These are phyloP conservation scores for Poeciliopsis turrubarensis DNA, from an alignment of 2,113 vertebrate species.

Conservation along the genomic window DNA sequence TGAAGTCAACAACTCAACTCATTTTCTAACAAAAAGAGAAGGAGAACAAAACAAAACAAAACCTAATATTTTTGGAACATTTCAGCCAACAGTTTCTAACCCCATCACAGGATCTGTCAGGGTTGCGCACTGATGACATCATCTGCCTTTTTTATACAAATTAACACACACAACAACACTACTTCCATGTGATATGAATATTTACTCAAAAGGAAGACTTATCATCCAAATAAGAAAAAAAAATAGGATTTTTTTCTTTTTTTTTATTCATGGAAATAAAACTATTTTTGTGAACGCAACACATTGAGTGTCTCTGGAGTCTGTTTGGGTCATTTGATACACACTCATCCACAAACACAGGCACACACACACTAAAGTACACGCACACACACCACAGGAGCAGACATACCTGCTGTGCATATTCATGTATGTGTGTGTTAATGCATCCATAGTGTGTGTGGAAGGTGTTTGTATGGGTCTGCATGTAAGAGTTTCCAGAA, in stretches of 20 bases:
- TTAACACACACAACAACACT: constrained; percentile 70
- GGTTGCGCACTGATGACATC: constrained; percentile 69
- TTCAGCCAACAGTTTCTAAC: constrained; percentile 58
- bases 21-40: constrained; percentile 56
- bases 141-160: constrained; percentile 66
- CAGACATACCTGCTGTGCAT: constrained; percentile 64
- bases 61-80: constrained; percentile 64
- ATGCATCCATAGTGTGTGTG: constrained; percentile 48
- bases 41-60: constrained; percentile 11
- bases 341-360: constrained; percentile 64
- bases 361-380: constrained; percentile 57
- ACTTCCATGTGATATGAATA: constrained; percentile 76
- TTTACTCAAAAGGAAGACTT: constrained; percentile 84
- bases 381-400: constrained; percentile 42
- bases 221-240: constrained; percentile 66
- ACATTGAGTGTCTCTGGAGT: constrained; percentile 66
- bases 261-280: constrained; percentile 47
- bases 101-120: constrained; percentile 55
- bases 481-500: constrained; percentile 61
- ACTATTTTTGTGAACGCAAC: constrained; percentile 51
- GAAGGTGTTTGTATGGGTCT: constrained; percentile 47
- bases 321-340: constrained; percentile 62
- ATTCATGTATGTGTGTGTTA: constrained; percentile 59
- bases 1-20: constrained; percentile 80
- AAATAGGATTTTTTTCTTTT: constrained; percentile 5